A percentile compares a stretch with the other conserved stretches of the same genome.
Conservation (phyloP, 2,113 vertebrate species). For the Peromyscus maniculatus region DNA sequence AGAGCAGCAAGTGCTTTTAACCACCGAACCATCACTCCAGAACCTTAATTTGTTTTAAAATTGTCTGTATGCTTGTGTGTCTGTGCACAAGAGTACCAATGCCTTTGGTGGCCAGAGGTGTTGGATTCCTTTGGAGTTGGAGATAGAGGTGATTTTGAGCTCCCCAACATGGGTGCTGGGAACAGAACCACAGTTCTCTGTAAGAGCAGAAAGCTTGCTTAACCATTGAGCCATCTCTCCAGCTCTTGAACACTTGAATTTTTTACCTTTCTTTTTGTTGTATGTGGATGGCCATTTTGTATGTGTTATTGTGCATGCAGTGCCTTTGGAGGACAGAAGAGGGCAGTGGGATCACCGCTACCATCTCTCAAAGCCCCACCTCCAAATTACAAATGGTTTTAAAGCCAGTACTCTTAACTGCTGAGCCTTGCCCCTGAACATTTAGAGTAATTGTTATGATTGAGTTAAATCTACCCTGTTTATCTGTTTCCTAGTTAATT, state of each 20-base stretch:
- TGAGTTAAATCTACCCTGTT: background rate
- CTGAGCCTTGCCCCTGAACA: background rate
- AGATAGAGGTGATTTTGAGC: background rate
- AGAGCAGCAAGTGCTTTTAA: background rate
- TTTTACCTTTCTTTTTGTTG: background rate
- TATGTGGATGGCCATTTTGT: background rate
- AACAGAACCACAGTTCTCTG: background rate
- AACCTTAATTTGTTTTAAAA: background rate
- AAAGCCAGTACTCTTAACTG: background rate
- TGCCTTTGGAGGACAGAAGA: background rate
- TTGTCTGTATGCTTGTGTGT: background rate
- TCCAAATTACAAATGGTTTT: background rate
- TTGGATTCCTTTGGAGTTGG: background rate
- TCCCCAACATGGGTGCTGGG: background rate
- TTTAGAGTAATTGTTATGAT: background rate
- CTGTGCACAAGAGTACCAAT: background rate
- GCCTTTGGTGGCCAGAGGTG: background rate
- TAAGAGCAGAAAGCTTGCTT: background rate
- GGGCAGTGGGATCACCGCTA: background rate
- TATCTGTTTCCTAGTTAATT: background rate
- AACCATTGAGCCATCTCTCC: background rate
- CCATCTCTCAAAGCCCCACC: background rate
- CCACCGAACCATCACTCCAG: background rate
- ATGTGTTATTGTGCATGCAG: background rate
- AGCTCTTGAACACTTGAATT: background rate